Evolutionary conservation across 1,140 invertebrate genomes (phyloP).

Genomic region (Aphaenogaster rudis): DNA sequence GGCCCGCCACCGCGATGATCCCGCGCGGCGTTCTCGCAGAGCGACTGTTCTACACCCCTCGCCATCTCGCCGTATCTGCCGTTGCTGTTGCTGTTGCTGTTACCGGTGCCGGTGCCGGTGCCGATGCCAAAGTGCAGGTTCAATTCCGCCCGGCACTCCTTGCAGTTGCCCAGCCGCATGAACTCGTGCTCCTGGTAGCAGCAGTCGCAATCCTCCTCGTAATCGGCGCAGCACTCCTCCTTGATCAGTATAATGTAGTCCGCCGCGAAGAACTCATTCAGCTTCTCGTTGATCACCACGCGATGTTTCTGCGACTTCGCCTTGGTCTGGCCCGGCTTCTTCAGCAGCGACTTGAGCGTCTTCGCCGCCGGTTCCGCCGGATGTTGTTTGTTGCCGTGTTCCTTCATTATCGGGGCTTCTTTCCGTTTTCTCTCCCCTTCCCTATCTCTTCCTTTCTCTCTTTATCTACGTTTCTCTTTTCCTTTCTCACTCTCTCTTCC

Average conservation of each 20-base stretch:
- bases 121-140: conserved; percentile 80
- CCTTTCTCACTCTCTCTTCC: not conserved
- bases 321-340: conserved; percentile 87
- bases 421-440: not conserved
- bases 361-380: conserved; percentile 84
- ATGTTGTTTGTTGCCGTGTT: conserved; percentile 82
- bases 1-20: conserved; percentile 38
- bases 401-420: conserved; percentile 78
- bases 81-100: conserved; percentile 51
- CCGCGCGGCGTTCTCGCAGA: conserved; percentile 58
- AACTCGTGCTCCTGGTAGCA: conserved; percentile 92
- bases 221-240: conserved; percentile 93
- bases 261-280: conserved; percentile 95
- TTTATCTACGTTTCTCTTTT: not conserved
- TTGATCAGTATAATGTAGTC: conserved; percentile 95
- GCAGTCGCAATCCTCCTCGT: conserved; percentile 91
- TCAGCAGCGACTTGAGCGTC: conserved; percentile 88
- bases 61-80: conserved; percentile 55
- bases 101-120: conserved; percentile 57
- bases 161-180: conserved; percentile 89
- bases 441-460: not conserved
- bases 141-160: conserved; percentile 84
- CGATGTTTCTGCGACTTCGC: conserved; percentile 89
- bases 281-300: conserved; percentile 94
- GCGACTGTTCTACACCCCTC: conserved; percentile 49